These are phyloP conservation scores for Apodemia mormo DNA, from an alignment of 2,888 invertebrate species.

Conservation along the genomic window DNA sequence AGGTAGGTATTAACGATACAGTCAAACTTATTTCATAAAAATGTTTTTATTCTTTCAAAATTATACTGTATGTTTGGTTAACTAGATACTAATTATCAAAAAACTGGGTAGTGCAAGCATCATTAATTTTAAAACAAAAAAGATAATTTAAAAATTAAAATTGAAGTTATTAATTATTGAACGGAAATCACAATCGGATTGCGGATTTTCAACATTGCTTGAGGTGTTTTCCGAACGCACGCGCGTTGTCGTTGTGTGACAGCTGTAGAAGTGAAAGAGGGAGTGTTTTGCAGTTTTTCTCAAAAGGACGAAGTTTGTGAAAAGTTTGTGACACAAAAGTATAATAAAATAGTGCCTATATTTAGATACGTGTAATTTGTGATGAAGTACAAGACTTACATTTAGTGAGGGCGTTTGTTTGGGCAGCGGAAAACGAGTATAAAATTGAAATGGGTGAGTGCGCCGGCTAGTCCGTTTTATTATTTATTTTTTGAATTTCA, in stretches of 20 bases:
- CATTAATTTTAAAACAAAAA: not conserved
- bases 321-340: constrained; percentile 40
- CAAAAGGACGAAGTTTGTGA: constrained; percentile 37
- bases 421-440: constrained; percentile 41
- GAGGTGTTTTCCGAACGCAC: constrained; percentile 13
- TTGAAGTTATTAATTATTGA: not conserved
- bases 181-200: not conserved
- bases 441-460: constrained; percentile 70
- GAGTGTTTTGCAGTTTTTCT: constrained; percentile 37
- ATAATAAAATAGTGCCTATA: constrained; percentile 47
- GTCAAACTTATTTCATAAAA: no score
- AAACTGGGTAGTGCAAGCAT: no score
- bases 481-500: constrained; percentile 19
- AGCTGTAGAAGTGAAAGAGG: constrained; percentile 43
- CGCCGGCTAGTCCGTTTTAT: constrained; percentile 49
- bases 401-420: constrained; percentile 43
- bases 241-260: constrained; percentile 38
- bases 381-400: constrained; percentile 54
- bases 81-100: no score
- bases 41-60: no score
- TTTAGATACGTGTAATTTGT: constrained; percentile 51
- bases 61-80: no score
- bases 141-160: not conserved
- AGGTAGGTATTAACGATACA: no score
- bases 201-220: constrained; percentile 10